These are phyloP conservation scores for Tryphoninae sp. DNA, from an alignment of 2,888 invertebrate genomes.

Conservation along the genomic window DNA sequence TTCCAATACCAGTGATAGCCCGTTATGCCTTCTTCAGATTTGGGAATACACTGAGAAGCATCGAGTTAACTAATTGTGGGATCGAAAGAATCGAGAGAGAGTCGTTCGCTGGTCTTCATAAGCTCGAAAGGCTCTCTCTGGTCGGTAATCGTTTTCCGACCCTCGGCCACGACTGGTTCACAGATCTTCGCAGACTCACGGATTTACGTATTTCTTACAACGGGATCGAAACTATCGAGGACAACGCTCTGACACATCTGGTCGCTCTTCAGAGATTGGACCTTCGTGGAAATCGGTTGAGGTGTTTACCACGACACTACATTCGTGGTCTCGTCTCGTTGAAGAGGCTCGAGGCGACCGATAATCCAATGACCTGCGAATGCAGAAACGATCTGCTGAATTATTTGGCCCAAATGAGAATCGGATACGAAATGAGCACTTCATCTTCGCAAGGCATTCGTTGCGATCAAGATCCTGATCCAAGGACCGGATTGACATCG, in stretches of 20 bases:
- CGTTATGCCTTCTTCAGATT: constrained; percentile 73
- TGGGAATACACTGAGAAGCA: constrained; percentile 71
- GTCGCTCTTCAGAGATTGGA: constrained; percentile 67
- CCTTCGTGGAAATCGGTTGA: constrained; percentile 67
- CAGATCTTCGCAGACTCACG: constrained; percentile 68
- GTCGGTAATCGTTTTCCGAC: constrained; percentile 67
- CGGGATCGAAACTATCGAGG: constrained; percentile 67
- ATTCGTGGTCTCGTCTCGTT: constrained; percentile 65
- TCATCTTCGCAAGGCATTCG: background rate
- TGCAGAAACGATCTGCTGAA: constrained; percentile 66
- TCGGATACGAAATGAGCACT: constrained; percentile 69
- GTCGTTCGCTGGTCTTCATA: constrained; percentile 74
- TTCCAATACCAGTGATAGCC: constrained; percentile 65
- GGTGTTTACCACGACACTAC: constrained; percentile 66
- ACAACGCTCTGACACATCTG: constrained; percentile 66
- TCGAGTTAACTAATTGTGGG: constrained; percentile 70
- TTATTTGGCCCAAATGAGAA: constrained; percentile 61
- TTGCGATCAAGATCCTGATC: constrained; percentile 32
- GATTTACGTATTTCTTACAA: constrained; percentile 69
- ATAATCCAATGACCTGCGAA: constrained; percentile 72
- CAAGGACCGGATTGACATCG: too few species aligned
- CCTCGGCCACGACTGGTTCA: constrained; percentile 69
- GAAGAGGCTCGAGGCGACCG: constrained; percentile 65
- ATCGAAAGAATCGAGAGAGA: constrained; percentile 68
- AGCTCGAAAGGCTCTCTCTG: constrained; percentile 69